Base-by-base conservation (phyloP, 2,888 invertebrate species). In the Euproctis similis region DNA sequence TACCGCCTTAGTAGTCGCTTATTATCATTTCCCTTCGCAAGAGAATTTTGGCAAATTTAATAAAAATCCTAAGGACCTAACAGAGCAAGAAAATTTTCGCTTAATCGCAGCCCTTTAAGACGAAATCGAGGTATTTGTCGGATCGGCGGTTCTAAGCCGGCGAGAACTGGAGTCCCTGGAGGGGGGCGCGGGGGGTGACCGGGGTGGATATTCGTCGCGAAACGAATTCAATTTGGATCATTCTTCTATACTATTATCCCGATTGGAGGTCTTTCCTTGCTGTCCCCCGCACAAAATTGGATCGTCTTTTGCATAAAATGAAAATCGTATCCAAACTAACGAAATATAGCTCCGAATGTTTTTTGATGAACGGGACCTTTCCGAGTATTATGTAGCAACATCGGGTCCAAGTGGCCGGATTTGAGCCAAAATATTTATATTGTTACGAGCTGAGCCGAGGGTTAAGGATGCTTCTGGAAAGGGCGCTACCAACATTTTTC, bases 251-350 rank as follows among this genome's bases (percentile, higher is more conserved):
- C 42, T 62, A 77, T 80, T 78, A 77, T 76, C 77, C 66, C 71
- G 75, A 74, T 76, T 72, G 72, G 64, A 61, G 66, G n/a, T 62
- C 63, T 57, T 48, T 42, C 49, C 39, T 45, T 48, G 45, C 53
- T 60, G 52, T n/a, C 60, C 63, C 65, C 51, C 42, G 46, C 45
- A 51, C 60, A 52, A 62, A 73, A 81, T 75, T 71, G 75, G 72
- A 78, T 75, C 76, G 70, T 66, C 72, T 77, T 76, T 81, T 78
- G 78, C 81, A 82, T 81, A 76, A 78, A 78, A 77, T 71, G 72
- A 77, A 77, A 76, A 78, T 77, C 65, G 66, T 68, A 75, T 75
- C 62, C 57, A 59, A 73, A 75, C 72, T 75, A 77, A 75, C 73
- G 72, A 69, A 78, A 77, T 76, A 71, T 68, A 50, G 50, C 33